These are phyloP conservation scores for Coptodon rendalli DNA, from an alignment of 2,113 vertebrate species.

Conservation along the genomic window DNA sequence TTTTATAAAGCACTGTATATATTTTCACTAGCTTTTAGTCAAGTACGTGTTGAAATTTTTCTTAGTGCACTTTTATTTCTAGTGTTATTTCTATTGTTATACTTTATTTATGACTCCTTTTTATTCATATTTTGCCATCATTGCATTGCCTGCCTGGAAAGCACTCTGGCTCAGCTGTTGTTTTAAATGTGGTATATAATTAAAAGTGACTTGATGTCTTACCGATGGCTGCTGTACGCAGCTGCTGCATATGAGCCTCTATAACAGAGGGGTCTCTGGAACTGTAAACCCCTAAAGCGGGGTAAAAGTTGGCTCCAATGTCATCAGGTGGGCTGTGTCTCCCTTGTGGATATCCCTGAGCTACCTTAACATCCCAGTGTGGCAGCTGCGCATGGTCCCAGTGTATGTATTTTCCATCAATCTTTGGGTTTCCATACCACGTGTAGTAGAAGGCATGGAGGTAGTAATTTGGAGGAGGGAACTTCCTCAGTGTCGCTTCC, in stretches of 20 bases:
- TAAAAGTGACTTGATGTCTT: constrained; percentile 37
- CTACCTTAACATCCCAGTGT: constrained; percentile 92
- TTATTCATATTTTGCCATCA: neutral
- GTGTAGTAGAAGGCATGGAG: constrained; percentile 92
- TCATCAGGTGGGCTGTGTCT: constrained; percentile 89
- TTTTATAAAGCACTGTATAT: neutral
- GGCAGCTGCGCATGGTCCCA: constrained; percentile 89
- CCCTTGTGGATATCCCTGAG: constrained; percentile 82
- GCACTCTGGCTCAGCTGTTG: neutral
- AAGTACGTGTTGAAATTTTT: neutral
- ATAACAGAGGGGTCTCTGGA: constrained; percentile 88
- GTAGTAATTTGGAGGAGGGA: constrained; percentile 86
- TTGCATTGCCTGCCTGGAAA: neutral
- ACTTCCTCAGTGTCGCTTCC: constrained; percentile 57
- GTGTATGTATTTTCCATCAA: constrained; percentile 92
- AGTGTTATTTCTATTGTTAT: neutral
- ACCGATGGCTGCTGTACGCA: constrained; percentile 88
- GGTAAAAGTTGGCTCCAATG: constrained; percentile 92
- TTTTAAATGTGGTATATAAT: neutral
- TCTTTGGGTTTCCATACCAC: constrained; percentile 92
- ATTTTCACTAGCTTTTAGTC: neutral
- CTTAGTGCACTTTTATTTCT: neutral
- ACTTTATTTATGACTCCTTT: neutral
- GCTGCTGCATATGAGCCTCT: constrained; percentile 92
- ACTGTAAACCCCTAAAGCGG: constrained; percentile 89